These are phyloP conservation scores for Picus viridis DNA, from an alignment of 2,797 vertebrate species.

Conservation along the genomic window DNA sequence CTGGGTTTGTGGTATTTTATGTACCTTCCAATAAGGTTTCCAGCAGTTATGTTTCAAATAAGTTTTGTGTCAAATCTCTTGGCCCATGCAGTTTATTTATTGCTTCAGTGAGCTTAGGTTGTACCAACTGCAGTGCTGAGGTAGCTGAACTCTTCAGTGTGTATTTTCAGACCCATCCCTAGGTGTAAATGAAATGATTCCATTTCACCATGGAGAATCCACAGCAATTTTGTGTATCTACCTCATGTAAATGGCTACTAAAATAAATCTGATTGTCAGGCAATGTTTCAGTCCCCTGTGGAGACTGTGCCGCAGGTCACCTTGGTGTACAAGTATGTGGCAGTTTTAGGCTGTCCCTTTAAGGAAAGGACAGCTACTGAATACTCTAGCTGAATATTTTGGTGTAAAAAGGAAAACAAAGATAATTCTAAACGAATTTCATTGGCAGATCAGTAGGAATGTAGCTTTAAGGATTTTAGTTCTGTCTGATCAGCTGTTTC, in stretches of 20 bases:
- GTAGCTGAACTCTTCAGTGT: neutral
- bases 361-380: too few species aligned
- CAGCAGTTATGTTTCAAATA: neutral
- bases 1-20: neutral
- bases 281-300: neutral
- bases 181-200: neutral
- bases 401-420: too few species aligned
- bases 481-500: too few species aligned
- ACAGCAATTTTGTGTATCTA: neutral
- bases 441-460: too few species aligned
- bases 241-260: neutral
- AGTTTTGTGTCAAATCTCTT: neutral
- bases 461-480: too few species aligned
- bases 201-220: neutral
- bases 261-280: neutral
- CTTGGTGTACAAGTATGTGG: neutral
- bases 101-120: neutral
- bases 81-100: neutral
- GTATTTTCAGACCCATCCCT: neutral
- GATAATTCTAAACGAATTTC: too few species aligned
- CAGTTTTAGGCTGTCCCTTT: too few species aligned
- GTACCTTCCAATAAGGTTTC: neutral
- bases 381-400: too few species aligned
- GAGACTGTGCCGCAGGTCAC: neutral
- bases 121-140: neutral